Conservation (phyloP, 2,797 vertebrate genomes). For the Sebastes kiyomatsui region DNA sequence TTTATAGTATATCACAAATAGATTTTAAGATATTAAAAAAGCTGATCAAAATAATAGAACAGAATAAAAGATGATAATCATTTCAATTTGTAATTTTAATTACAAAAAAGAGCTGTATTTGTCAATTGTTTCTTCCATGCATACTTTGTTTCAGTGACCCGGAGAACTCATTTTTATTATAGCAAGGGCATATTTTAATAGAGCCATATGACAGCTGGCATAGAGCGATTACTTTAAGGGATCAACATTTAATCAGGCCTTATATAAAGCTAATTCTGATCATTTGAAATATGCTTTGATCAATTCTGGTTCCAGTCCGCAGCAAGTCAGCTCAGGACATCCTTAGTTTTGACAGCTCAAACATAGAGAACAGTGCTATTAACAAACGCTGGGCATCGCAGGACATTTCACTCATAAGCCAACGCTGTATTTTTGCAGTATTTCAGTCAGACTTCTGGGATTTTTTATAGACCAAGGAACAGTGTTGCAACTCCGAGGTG, state of each 20-base stretch:
- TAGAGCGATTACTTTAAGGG: background rate
- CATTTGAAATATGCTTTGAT: slow-evolving; percentile 15
- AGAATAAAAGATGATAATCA: background rate
- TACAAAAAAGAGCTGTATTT: background rate
- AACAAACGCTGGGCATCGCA: background rate
- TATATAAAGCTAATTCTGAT: background rate
- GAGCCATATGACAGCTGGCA: slow-evolving; percentile 5
- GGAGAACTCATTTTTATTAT: background rate
- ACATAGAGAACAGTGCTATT: background rate
- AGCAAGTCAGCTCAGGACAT: background rate
- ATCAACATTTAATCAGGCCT: background rate
- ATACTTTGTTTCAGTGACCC: background rate
- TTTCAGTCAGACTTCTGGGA: background rate
- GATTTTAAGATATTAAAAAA: background rate
- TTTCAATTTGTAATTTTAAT: background rate
- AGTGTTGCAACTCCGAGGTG: background rate
- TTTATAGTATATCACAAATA: background rate
- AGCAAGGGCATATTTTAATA: background rate
- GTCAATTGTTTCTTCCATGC: background rate
- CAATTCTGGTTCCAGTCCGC: background rate
- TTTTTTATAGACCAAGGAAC: background rate
- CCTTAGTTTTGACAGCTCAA: background rate
- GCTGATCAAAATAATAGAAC: background rate
- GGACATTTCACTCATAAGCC: background rate
- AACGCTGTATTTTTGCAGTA: background rate